A percentile compares a stretch with the other conserved stretches of the same genome.
Evolutionary conservation across 2,113 vertebrate genomes (phyloP).

Genomic region (Ptilonorhynchus violaceus): DNA sequence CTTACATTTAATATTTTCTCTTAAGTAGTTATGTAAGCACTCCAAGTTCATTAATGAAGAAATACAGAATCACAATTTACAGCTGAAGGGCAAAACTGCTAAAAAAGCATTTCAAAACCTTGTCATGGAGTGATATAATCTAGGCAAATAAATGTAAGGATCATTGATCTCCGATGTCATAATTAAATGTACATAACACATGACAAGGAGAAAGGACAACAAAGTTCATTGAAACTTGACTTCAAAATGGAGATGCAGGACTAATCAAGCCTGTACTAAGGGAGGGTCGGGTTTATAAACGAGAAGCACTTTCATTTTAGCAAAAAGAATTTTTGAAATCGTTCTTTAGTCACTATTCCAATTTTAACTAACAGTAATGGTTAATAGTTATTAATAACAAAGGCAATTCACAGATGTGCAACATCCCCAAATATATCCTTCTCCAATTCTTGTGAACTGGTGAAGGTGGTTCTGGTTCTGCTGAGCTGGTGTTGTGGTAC

Average conservation of each 20-base stretch:
- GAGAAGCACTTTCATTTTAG: background rate
- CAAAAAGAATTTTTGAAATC: background rate
- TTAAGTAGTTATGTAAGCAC: slow-evolving; percentile 56
- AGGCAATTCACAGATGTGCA: background rate
- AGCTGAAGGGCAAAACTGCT: slow-evolving; percentile 35
- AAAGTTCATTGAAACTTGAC: slow-evolving; percentile 23
- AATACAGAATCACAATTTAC: slow-evolving; percentile 41
- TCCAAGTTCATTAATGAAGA: slow-evolving; percentile 51
- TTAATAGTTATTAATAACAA: background rate
- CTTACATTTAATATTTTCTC: slow-evolving; percentile 57
- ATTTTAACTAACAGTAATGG: background rate
- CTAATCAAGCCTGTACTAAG: background rate
- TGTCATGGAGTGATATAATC: background rate
- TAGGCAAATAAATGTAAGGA: slow-evolving; percentile 52
- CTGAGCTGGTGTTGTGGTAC: background rate
- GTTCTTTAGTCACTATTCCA: background rate
- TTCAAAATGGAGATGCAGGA: background rate
- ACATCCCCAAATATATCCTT: background rate
- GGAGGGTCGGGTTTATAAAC: background rate
- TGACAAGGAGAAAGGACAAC: slow-evolving; percentile 16
- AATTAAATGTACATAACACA: slow-evolving; percentile 32
- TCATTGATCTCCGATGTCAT: background rate
- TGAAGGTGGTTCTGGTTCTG: background rate
- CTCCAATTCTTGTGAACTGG: background rate
- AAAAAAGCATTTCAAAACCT: slow-evolving; percentile 20